These are phyloP conservation scores for Crambe crambe DNA, from an alignment of 37 sponge, comb jelly and placozoan species.

Conservation along the genomic window DNA sequence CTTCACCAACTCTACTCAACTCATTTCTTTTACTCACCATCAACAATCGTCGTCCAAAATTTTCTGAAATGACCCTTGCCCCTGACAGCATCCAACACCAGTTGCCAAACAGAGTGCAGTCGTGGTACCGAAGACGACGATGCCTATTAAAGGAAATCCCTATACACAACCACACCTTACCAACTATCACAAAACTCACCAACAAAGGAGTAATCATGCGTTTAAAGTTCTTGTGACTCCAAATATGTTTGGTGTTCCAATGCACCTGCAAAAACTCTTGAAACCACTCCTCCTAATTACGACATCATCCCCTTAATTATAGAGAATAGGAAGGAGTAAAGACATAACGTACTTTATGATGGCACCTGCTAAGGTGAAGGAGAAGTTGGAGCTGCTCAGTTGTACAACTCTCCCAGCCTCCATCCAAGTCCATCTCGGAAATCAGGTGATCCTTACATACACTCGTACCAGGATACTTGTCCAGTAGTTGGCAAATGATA, in stretches of 20 bases:
- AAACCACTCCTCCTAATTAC: slow-evolving; percentile 36
- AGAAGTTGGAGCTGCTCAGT: slow-evolving; percentile 44
- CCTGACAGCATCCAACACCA: slow-evolving; percentile 23
- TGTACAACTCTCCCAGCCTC: slow-evolving; percentile 50
- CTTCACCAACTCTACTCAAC: not conserved
- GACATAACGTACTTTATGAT: not conserved
- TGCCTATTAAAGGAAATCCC: slow-evolving; percentile 20
- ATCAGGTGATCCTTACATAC: not conserved
- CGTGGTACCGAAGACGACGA: slow-evolving; percentile 43
- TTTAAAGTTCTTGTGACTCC: not conserved
- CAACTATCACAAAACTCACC: not conserved
- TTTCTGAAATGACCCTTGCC: not conserved
- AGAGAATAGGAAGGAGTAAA: not conserved
- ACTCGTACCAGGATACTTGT: not conserved
- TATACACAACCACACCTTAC: no score
- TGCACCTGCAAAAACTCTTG: not conserved
- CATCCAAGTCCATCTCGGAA: slow-evolving; percentile 7
- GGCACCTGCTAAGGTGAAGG: slow-evolving; percentile 1
- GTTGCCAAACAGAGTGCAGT: slow-evolving; percentile 60
- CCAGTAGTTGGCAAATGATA: slow-evolving; percentile 21
- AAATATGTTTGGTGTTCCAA: slow-evolving; percentile 6
- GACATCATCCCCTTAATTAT: not conserved
- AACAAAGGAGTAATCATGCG: slow-evolving; percentile 18
- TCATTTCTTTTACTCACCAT: slow-evolving; percentile 22
- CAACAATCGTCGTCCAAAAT: slow-evolving; percentile 62